Conservation (phyloP, 2,113 vertebrate genomes). For the Panthera leo region DNA sequence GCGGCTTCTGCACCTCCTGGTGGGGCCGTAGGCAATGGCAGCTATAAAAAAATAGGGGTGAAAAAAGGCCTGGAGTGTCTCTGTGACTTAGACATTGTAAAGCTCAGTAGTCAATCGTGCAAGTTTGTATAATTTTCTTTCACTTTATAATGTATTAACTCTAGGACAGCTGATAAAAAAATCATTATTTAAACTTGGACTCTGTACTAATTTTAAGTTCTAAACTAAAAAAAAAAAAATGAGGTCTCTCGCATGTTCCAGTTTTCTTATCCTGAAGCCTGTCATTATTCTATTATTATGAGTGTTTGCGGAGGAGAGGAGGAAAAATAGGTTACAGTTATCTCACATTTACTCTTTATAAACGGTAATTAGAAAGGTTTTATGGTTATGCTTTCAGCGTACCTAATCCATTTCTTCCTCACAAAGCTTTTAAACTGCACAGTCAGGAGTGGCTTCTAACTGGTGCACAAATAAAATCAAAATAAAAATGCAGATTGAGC, state of each 20-base stretch:
- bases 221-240: background rate
- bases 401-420: slow-evolving; percentile 54
- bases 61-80: background rate
- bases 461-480: slow-evolving; percentile 38
- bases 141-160: slow-evolving; percentile 30
- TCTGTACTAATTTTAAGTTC: slow-evolving; percentile 27
- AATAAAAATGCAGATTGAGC: slow-evolving; percentile 46
- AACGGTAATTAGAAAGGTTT: slow-evolving; percentile 68
- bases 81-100: background rate
- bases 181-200: background rate
- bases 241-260: background rate
- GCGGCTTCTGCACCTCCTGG: background rate
- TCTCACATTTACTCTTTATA: slow-evolving; percentile 41
- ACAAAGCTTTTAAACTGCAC: slow-evolving; percentile 35
- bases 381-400: slow-evolving; percentile 27
- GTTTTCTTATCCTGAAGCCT: slow-evolving; percentile 43
- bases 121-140: background rate
- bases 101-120: background rate
- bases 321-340: slow-evolving; percentile 53
- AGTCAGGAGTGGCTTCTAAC: slow-evolving; percentile 15
- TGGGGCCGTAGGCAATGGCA: background rate
- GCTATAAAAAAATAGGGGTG: background rate
- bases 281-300: slow-evolving; percentile 65
- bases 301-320: slow-evolving; percentile 16
- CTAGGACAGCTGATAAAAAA: background rate